Base-by-base conservation (phyloP, 2,888 invertebrate species). In the Nipponacmea schrenckii region DNA sequence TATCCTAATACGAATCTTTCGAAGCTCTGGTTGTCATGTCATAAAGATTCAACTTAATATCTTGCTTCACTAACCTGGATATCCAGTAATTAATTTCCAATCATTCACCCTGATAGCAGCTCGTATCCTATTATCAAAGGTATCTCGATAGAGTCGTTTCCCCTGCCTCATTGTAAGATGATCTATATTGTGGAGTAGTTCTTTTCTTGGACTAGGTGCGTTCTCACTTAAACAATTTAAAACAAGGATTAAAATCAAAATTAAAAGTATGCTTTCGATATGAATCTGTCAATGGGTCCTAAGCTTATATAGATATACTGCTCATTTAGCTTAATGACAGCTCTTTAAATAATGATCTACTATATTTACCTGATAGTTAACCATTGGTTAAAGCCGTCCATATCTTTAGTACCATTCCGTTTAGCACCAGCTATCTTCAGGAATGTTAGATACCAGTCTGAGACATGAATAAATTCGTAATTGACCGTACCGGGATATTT, bases 171-270 rank as follows among this genome's bases (percentile, higher is more conserved):
- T 20, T 5, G 48, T 72, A 69, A 84, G 70, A 17, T 87, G 87
- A 85, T 97, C 97, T 69, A 97, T 97, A 85, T 96, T 96, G 86
- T 96, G 96, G 0, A 97, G 90, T 12, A 88, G 71, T 62, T 86
- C 84, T 39, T 76, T 77, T 24, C 87, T 79, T 14, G 79, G 81
- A 68, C 83, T 79, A 1, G 70, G 63, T 8, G 17, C 39, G 10
- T 81, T 82, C 67, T 77, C 44, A 65, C 81, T 81, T 65, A 10
- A 69, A 71, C 45, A 67, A 15, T 44, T 50, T 46, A 63, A 24
- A n/a, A n/a, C 26, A 14, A 17, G 4, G 39, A 26, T 3, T 20
- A 26, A 27, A 31, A n/a, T 64, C 31, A 4, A 56, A 39, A 26
- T 3, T 20, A 26, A 27, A 31, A n/a, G 48, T 24, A 4, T 8